Evolutionary conservation across 1,140 invertebrate genomes (phyloP).

Genomic region (Arctopsyche grandis): DNA sequence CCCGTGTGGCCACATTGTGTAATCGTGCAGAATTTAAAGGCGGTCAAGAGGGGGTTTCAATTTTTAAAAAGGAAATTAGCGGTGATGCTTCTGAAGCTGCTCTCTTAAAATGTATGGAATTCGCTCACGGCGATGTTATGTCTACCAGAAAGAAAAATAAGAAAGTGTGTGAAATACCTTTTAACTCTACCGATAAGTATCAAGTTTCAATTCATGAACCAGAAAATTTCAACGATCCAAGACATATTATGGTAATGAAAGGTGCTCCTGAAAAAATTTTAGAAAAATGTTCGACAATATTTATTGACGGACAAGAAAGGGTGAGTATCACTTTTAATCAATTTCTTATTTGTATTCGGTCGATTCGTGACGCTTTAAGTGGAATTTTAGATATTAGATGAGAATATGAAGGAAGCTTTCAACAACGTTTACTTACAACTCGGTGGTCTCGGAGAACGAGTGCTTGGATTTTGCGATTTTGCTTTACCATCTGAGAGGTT

Average conservation of each 20-base stretch:
- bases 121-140: constrained; percentile 92
- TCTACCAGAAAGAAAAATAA: constrained; percentile 89
- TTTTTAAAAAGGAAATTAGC: constrained; percentile 91
- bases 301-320: constrained; percentile 73
- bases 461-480: constrained; percentile 80
- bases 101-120: constrained; percentile 95
- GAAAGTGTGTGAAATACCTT: constrained; percentile 98
- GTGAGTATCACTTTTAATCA: too few species aligned
- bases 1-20: constrained; percentile 93
- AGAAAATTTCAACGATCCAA: constrained; percentile 89
- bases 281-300: constrained; percentile 78
- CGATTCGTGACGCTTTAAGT: too few species aligned
- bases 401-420: constrained; percentile 53
- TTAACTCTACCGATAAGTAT: constrained; percentile 99
- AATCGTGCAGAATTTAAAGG: constrained; percentile 97
- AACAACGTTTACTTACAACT: constrained; percentile 77
- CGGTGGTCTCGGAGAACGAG: constrained; percentile 81
- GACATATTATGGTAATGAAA: constrained; percentile 98
- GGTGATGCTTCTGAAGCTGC: constrained; percentile 96
- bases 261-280: constrained; percentile 94
- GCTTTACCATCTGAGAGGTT: constrained; percentile 58
- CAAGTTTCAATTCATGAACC: constrained; percentile 97
- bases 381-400: not conserved
- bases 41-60: constrained; percentile 90
- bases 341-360: too few species aligned